Base-by-base conservation (phyloP, 2,888 invertebrate species). In the Epinotia nisella region DNA sequence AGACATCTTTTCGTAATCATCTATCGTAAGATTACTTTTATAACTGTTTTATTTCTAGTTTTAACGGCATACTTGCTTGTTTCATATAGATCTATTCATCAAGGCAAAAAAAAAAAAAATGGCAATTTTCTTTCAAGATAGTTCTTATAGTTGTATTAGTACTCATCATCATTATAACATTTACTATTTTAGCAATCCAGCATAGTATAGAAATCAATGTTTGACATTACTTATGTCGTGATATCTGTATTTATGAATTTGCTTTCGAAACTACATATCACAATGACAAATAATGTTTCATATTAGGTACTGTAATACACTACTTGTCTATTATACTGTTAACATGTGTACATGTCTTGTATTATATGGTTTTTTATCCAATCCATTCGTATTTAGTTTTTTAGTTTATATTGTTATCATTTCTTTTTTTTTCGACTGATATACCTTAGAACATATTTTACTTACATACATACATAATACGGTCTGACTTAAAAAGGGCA, bases 211-310 rank as follows among this genome's bases (percentile, higher is more conserved):
- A 11, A 51, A 59, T 21, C 58, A 65, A 74, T 80, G 29, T 66
- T 60, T 60, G 39, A 58, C 55, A 13, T 64, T 56, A 35, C 35
- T 35, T 1, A 62, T 17, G 10, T 49, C 24, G 41, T 62, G 21
- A 45, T 62, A 55, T 60, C 59, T 59, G 66, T 68, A 59, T 77
- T 74, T 77, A 75, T 76, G 56, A 79, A 79, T 79, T 82, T 83
- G 86, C 85, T 89, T 88, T 78, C 78, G 84, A 75, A 78, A 75
- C 72, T 84, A 92, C 92, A 93, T 93, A 92, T 93, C 92, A 92
- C 81, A 80, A 81, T 82, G 92, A 92, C 92, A 93, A 92, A 92
- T 92, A 91, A 91, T 83, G 80, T 83, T 81, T 79, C 76, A 75
- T 76, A 77, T 24, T 73, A 62, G 19, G 13, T 62, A 68, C 49